A percentile compares a stretch with the other conserved stretches of the same genome.
Evolutionary conservation across 2,888 invertebrate genomes (phyloP).

Genomic region (Temnothorax unifasciatus): DNA sequence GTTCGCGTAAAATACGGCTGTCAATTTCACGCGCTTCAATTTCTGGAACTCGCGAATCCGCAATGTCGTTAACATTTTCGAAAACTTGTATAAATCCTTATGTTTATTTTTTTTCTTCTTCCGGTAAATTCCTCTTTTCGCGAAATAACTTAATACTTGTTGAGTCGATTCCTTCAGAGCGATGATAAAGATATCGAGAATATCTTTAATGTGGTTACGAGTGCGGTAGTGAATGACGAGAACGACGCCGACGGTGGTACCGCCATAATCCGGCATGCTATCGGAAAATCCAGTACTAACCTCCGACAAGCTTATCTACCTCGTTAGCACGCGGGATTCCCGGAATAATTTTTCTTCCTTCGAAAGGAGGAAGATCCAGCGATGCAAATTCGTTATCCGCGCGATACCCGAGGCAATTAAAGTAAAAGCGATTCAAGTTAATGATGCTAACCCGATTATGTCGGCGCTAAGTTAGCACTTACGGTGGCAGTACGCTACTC

Average conservation of each 20-base stretch:
- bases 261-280: slow-evolving; percentile 70
- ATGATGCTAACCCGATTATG: slow-evolving; percentile 62
- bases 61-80: slow-evolving; percentile 16
- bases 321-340: slow-evolving; percentile 69
- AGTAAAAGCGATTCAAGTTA: slow-evolving; percentile 70
- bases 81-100: neutral
- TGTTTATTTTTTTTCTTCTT: neutral
- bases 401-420: slow-evolving; percentile 64
- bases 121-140: neutral
- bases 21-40: slow-evolving; percentile 30
- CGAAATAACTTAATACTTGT: neutral
- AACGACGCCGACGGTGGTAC: slow-evolving; percentile 42
- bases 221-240: slow-evolving; percentile 23
- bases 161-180: neutral
- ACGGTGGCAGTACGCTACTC: slow-evolving; percentile 32
- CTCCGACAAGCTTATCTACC: slow-evolving; percentile 73
- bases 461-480: slow-evolving; percentile 47
- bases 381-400: slow-evolving; percentile 71
- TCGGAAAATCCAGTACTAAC: slow-evolving; percentile 74
- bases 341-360: slow-evolving; percentile 73
- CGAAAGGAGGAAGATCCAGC: slow-evolving; percentile 41
- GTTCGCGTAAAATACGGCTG: slow-evolving; percentile 17
- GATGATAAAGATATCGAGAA: slow-evolving; percentile 33
- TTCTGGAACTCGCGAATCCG: neutral
- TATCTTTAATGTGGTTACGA: slow-evolving; percentile 47